Base-by-base conservation (phyloP, 2,113 vertebrate species). In the Martes martes region DNA sequence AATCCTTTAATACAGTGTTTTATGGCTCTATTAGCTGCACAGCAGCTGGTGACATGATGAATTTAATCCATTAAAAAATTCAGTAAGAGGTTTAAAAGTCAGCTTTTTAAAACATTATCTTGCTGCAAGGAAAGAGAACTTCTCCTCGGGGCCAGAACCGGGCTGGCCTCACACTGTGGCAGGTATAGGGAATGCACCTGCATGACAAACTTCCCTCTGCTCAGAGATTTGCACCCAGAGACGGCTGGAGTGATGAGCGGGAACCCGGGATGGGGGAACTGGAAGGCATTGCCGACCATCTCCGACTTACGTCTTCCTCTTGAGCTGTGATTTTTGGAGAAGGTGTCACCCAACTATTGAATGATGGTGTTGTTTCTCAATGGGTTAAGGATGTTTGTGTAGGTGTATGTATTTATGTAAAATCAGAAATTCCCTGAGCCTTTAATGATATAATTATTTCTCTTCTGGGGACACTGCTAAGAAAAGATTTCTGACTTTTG, bases 1-100 rank as follows among this genome's bases (percentile, higher is more conserved):
- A 99, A 99, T 99, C 99, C 99, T 99, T 99, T 99, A 99, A 99
- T 99, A 99, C 99, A 99, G 99, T 99, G 99, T 99, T 99, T 99
- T 99, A 99, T 99, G 99, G 99, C 99, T 99, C 99, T 99, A 99
- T 99, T 99, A 99, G 99, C 98, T 98, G 98, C 99, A 99, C 99
- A 99, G 99, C 99, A 99, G 99, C 99, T 99, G 99, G 99, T 99
- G 99, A 99, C 99, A 99, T 99, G 99, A 99, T 99, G 99, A 99
- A 99, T 99, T 99, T 99, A 99, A 99, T 99, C 99, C 99, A 99
- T 99, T 99, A 99, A 99, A 99, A 99, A 99, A 99, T 99, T 98
- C 99, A 99, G 98, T 98, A 99, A 99, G 99, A 99, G 99, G 99
- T 99, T 99, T 99, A 99, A 99, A 99, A 99, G 99, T 99, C 99